These are phyloP conservation scores for Eilema caniola DNA, from an alignment of 2,888 invertebrate species.

Conservation along the genomic window DNA sequence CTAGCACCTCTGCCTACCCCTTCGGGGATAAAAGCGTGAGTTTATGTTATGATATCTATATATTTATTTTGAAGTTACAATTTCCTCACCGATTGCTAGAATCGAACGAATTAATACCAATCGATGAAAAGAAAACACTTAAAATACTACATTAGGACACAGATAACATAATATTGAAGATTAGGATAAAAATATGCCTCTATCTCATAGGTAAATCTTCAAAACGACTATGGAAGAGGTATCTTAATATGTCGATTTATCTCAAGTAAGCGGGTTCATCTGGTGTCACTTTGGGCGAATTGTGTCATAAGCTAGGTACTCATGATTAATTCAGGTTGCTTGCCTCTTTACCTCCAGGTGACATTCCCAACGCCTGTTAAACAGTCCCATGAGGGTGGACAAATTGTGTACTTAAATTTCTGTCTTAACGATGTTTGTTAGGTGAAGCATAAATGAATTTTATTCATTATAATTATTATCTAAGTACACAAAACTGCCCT, in stretches of 20 bases:
- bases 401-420: not conserved
- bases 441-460: too few species aligned
- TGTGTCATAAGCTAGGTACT: constrained; percentile 42
- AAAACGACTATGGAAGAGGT: not conserved
- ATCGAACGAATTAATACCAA: too few species aligned
- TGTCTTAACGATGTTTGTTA: not conserved
- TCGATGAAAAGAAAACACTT: too few species aligned
- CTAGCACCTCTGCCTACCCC: too few species aligned
- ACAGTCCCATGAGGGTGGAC: not conserved
- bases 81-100: too few species aligned
- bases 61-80: too few species aligned
- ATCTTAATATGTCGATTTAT: constrained; percentile 26
- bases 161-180: too few species aligned
- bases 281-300: constrained; percentile 36
- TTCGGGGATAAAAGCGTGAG: too few species aligned
- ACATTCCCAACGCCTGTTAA: constrained; percentile 17
- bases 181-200: too few species aligned
- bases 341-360: constrained; percentile 20
- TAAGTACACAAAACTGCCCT: too few species aligned
- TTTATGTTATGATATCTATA: too few species aligned
- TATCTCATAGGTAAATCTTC: not conserved
- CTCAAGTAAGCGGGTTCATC: constrained; percentile 33
- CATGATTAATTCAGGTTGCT: constrained; percentile 53
- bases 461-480: too few species aligned
- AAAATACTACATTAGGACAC: not conserved